Percentiles rank a stretch among this genome's conserved stretches.
Conservation (phyloP, 2,888 invertebrate genomes). For the Hetaerina titia region DNA sequence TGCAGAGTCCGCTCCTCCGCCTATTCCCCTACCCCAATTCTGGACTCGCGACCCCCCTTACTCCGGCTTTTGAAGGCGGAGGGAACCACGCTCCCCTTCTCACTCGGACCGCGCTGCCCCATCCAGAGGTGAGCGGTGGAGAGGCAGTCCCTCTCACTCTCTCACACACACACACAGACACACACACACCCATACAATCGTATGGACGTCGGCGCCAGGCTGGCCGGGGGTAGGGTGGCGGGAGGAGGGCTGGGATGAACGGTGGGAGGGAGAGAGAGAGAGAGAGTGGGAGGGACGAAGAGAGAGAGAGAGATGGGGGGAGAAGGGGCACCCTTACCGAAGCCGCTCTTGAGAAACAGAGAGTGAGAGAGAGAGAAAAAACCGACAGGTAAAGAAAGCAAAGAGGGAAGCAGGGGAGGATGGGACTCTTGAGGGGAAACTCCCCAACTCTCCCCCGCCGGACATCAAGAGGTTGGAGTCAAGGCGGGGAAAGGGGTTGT, state of each 20-base stretch:
- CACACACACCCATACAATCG: background rate
- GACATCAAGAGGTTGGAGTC: background rate
- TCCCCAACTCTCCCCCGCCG: background rate
- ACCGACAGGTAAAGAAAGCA: background rate
- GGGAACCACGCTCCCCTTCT: background rate
- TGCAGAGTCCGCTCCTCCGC: background rate
- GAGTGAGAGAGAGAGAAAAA: background rate
- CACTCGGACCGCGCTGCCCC: background rate
- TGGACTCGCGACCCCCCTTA: background rate
- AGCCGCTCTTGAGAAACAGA: slow-evolving; percentile 16
- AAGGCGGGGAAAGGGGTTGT: background rate
- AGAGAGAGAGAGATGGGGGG: background rate
- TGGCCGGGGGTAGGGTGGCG: background rate
- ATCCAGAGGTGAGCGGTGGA: background rate
- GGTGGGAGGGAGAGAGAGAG: background rate
- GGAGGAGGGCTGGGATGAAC: background rate
- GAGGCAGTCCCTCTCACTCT: background rate
- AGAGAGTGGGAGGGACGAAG: background rate
- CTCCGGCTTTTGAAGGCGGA: background rate
- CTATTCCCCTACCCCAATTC: no score
- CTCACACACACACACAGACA: background rate
- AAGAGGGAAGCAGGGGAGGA: background rate
- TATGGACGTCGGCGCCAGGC: background rate
- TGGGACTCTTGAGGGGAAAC: background rate
- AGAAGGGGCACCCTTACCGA: background rate